Conservation (phyloP, 2,797 vertebrate genomes). For the Molossus alvarezi region DNA sequence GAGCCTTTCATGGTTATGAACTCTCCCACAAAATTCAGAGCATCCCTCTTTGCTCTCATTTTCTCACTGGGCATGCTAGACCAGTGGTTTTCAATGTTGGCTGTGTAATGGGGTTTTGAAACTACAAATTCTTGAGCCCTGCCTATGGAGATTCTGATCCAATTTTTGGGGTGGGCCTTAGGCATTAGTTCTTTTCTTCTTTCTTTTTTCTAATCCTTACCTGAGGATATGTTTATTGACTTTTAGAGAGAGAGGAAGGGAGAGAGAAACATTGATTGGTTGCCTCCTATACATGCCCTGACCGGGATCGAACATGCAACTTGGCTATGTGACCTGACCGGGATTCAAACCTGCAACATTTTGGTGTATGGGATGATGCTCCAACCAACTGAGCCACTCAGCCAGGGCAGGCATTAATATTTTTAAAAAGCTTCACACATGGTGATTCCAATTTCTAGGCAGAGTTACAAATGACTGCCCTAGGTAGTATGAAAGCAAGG, state of each 20-base stretch:
- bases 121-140: background rate
- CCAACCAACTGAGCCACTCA: too few species aligned
- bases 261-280: too few species aligned
- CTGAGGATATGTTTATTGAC: too few species aligned
- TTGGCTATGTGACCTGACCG: too few species aligned
- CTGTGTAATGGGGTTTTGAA: background rate
- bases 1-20: background rate
- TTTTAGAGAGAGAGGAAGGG: too few species aligned
- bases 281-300: too few species aligned
- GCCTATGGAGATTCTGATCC: background rate
- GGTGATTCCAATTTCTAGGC: conserved; percentile 14
- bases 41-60: background rate
- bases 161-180: background rate
- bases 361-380: too few species aligned
- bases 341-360: too few species aligned
- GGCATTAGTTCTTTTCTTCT: background rate
- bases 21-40: background rate
- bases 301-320: too few species aligned
- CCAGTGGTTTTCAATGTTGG: background rate
- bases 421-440: background rate
- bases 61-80: background rate
- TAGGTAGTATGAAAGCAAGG: conserved; percentile 8
- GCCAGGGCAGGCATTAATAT: background rate
- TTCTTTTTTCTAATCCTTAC: too few species aligned
- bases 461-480: background rate